Evolutionary conservation across 2,888 invertebrate species (phyloP).

Genomic region (Carpatolechia fugitivella): DNA sequence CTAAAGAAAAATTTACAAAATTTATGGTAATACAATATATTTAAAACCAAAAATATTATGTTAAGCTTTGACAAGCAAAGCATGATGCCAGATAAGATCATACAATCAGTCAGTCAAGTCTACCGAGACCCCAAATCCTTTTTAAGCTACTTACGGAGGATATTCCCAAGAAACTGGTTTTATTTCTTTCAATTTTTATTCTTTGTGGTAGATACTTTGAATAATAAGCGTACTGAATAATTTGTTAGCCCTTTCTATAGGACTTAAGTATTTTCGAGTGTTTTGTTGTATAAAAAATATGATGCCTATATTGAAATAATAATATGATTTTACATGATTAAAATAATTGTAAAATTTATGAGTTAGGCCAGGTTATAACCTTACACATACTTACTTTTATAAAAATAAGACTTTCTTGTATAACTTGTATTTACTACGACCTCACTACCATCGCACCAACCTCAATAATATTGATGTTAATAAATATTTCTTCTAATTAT

Average conservation of each 20-base stretch:
- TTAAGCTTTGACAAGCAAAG: conserved; percentile 7
- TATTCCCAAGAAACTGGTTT: conserved; percentile 13
- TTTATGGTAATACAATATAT: not conserved
- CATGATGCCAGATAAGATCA: not conserved
- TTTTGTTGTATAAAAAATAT: no score
- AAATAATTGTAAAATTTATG: no score
- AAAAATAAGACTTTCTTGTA: no score
- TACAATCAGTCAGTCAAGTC: not conserved
- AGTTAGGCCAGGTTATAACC: no score
- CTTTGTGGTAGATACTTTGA: not conserved
- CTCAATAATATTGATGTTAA: no score
- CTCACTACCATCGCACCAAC: no score
- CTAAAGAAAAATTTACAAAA: not conserved
- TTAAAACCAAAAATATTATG: conserved; percentile 10
- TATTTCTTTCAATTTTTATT: not conserved
- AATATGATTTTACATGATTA: no score
- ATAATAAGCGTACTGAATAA: not conserved
- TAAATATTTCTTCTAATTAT: no score
- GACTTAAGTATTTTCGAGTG: no score
- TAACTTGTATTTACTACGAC: no score
- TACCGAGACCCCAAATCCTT: conserved; percentile 10
- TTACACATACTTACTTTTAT: no score
- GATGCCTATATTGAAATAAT: no score
- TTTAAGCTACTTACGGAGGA: conserved; percentile 10
- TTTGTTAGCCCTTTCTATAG: not conserved